These are phyloP conservation scores for Myotis davidii DNA, from an alignment of 2,113 vertebrate species.

Conservation along the genomic window DNA sequence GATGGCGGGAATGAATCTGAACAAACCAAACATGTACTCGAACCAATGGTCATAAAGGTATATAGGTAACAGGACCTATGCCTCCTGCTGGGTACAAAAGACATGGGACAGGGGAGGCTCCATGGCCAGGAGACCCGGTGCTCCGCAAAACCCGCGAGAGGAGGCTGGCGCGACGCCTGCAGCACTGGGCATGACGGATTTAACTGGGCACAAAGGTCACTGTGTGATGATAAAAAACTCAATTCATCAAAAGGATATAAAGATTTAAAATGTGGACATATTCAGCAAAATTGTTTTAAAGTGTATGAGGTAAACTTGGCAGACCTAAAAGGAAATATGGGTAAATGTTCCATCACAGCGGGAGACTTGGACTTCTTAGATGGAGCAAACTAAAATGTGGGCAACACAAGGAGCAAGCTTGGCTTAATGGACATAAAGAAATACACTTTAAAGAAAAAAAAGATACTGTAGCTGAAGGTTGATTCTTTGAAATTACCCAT, in stretches of 20 bases:
- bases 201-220: not conserved
- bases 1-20: not conserved
- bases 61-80: not conserved
- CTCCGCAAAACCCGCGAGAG: not conserved
- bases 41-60: too few relatives aligned
- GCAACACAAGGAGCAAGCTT: accelerated
- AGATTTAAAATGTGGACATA: too few relatives aligned
- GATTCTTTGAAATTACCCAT: too few relatives aligned
- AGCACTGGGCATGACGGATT: not conserved
- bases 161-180: not conserved
- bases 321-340: accelerated
- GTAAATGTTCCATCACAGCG: accelerated
- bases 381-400: not conserved
- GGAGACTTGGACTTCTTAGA: accelerated
- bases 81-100: not conserved
- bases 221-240: accelerated
- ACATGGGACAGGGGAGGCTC: not conserved
- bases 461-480: too few relatives aligned
- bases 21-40: accelerated
- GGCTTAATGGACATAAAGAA: not conserved
- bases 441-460: too few relatives aligned
- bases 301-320: accelerated
- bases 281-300: not conserved
- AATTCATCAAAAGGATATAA: not conserved
- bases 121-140: too few relatives aligned